Evolutionary conservation across 1,140 invertebrate species (phyloP).

Genomic region (Macrobrachium rosenbergii): DNA sequence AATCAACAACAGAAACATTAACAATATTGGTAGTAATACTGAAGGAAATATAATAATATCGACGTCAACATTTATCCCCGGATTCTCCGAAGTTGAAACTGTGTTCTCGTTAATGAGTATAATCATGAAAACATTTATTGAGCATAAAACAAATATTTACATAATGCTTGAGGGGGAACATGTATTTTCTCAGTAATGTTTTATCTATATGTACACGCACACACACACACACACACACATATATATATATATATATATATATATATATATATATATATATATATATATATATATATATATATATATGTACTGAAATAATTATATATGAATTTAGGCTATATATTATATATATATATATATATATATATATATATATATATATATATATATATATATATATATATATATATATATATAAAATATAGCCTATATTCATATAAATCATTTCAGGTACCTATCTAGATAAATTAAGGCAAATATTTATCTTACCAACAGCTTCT

Average conservation of each 20-base stretch:
- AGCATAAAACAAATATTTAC: background rate
- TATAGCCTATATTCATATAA: background rate
- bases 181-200: no score
- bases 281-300: background rate
- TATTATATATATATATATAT: background rate
- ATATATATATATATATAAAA: background rate
- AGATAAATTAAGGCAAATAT: no score
- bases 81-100: no score
- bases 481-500: no score
- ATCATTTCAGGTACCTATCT: background rate
- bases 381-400: background rate
- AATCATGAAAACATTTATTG: background rate
- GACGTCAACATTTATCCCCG: no score
- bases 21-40: no score
- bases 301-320: background rate
- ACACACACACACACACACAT: no score
- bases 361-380: constrained; percentile 1
- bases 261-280: constrained; percentile 13
- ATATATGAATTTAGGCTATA: background rate
- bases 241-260: constrained; percentile 3
- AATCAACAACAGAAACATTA: no score
- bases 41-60: no score
- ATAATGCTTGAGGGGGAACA: no score
- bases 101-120: no score
- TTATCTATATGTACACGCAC: no score